phyloP scores from a whole-genome alignment of 2,113 vertebrate genomes.

The Trogon melanurus region DNA sequence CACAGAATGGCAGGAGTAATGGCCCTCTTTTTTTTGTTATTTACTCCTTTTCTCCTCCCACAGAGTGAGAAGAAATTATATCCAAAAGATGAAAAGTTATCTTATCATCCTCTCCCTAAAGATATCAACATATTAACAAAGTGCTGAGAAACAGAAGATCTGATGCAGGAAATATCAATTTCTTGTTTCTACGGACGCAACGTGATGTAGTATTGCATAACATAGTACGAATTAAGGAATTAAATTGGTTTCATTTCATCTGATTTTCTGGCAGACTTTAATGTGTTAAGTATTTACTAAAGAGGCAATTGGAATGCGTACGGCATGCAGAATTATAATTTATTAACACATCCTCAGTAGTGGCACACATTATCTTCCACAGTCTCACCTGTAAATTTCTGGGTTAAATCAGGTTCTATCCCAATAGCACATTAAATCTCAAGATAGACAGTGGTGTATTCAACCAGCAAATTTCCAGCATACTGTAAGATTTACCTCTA shows the following conservation, averaged over 20 bases:
- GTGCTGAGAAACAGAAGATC: constrained; percentile 1
- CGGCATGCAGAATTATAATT: constrained; percentile 64
- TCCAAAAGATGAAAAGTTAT: neutral
- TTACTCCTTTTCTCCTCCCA: neutral
- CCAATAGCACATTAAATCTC: constrained; percentile 4
- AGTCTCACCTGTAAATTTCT: constrained; percentile 66
- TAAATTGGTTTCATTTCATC: constrained; percentile 73
- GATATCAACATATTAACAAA: neutral
- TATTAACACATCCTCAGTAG: constrained; percentile 73
- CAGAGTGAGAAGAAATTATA: rapidly evolving
- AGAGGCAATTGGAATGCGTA: constrained; percentile 69
- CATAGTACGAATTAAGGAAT: constrained; percentile 72
- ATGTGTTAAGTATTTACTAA: constrained; percentile 71
- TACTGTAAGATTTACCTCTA: constrained; percentile 64
- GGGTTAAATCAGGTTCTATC: constrained; percentile 61
- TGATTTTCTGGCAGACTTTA: constrained; percentile 70
- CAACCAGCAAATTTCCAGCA: constrained; percentile 14
- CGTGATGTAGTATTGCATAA: constrained; percentile 71
- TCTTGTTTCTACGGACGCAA: constrained; percentile 29
- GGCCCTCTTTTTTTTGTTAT: neutral
- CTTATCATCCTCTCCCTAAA: neutral
- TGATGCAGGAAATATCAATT: constrained; percentile 54
- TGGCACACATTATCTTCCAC: constrained; percentile 63
- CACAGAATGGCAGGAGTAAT: neutral
- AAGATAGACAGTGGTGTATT: neutral